Conservation (phyloP, 2,113 vertebrate species). For the Suncus etruscus region DNA sequence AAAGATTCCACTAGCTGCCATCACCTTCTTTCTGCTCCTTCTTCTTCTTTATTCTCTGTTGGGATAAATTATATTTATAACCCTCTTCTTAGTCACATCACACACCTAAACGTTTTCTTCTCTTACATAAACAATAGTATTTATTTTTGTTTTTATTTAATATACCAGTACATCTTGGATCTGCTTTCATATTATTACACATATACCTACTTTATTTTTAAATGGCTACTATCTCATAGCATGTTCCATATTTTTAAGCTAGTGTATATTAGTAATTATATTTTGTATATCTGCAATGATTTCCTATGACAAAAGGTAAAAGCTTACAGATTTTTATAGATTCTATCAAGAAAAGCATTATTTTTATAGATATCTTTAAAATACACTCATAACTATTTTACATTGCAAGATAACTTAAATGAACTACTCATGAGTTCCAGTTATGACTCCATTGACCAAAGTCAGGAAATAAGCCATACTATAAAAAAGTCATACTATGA, state of each 20-base stretch:
- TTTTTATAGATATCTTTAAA: slow-evolving; percentile 29
- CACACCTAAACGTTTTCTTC: not conserved
- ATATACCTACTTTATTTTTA: not conserved
- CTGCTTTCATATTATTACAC: slow-evolving; percentile 13
- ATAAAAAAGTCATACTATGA: too few relatives aligned
- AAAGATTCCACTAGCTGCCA: not conserved
- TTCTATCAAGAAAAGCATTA: not conserved
- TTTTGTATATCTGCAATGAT: slow-evolving; percentile 9
- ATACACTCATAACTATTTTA: not conserved
- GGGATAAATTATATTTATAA: not conserved
- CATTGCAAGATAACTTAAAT: not conserved
- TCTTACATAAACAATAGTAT: slow-evolving; percentile 30
- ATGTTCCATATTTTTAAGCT: not conserved
- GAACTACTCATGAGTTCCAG: not conserved
- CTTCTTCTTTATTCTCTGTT: too few relatives aligned
- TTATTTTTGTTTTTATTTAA: not conserved
- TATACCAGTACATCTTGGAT: not conserved
- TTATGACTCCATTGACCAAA: not conserved
- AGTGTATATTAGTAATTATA: not conserved
- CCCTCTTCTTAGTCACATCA: not conserved
- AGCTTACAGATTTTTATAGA: slow-evolving; percentile 26
- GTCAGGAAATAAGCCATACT: not conserved
- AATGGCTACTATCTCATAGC: not conserved
- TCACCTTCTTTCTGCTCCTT: not conserved
- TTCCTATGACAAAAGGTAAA: not conserved